Evolutionary conservation across 2,797 vertebrate genomes (phyloP).

Genomic region (Antennarius maculatus): DNA sequence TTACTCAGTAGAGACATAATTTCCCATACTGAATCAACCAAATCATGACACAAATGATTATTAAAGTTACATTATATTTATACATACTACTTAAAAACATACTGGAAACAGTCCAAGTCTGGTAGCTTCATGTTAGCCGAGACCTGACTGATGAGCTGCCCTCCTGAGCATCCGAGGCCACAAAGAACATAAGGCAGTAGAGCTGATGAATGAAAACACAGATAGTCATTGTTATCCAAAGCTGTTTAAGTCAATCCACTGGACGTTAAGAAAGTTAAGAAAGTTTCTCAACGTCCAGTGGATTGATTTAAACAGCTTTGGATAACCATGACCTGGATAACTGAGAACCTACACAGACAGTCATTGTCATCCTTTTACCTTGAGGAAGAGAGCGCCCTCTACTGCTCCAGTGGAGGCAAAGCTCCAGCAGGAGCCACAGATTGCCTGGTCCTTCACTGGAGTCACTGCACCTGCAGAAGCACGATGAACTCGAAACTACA

Average conservation of each 20-base stretch:
- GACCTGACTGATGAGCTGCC: conserved; percentile 4
- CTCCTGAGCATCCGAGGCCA: conserved; percentile 27
- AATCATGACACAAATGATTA: too few relatives aligned
- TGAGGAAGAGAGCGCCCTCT: conserved; percentile 87
- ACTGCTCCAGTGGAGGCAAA: conserved; percentile 83
- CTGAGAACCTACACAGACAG: neutral
- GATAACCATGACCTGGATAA: too few relatives aligned
- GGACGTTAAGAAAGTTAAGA: neutral
- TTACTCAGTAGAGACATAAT: neutral
- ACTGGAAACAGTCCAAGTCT: neutral
- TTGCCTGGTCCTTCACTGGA: conserved; percentile 83
- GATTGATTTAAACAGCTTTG: too few relatives aligned
- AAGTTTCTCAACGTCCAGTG: too few relatives aligned
- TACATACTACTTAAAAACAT: neutral
- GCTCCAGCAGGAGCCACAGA: conserved; percentile 86
- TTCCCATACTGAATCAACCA: neutral
- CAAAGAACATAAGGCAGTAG: conserved; percentile 25
- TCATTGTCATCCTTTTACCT: conserved; percentile 65
- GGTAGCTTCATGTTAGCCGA: neutral
- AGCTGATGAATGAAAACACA: neutral
- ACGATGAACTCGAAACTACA: neutral
- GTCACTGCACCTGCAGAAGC: conserved; percentile 81
- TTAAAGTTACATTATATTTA: neutral
- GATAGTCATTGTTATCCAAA: too few relatives aligned
- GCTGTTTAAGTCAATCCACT: too few relatives aligned